These are phyloP conservation scores for Tragelaphus scriptus DNA, from an alignment of 2,113 vertebrate genomes.

Conservation along the genomic window DNA sequence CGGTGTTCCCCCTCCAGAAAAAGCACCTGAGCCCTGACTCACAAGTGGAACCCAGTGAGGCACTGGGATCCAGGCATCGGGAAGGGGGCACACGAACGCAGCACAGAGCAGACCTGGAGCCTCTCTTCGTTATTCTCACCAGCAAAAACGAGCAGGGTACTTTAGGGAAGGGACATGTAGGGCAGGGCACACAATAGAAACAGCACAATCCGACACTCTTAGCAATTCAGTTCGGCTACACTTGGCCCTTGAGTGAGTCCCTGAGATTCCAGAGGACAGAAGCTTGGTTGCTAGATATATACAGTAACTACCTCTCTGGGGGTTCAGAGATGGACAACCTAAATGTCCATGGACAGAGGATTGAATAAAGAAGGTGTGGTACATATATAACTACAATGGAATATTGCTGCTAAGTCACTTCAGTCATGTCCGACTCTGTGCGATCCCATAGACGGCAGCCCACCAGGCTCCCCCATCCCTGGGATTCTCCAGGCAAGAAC, in stretches of 20 bases:
- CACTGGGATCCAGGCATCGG: neutral
- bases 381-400: neutral
- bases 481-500: no score
- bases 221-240: rapidly evolving
- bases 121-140: neutral
- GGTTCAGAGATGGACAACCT: neutral
- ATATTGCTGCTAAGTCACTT: neutral
- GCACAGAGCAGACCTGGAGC: neutral
- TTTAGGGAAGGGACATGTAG: rapidly evolving
- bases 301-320: neutral
- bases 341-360: neutral
- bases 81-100: neutral
- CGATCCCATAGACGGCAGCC: no score
- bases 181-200: neutral
- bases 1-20: neutral
- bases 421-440: no score
- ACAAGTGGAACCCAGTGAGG: neutral
- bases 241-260: neutral
- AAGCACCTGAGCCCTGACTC: neutral
- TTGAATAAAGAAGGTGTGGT: neutral
- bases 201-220: rapidly evolving
- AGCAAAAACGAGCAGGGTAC: neutral
- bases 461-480: no score
- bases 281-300: neutral
- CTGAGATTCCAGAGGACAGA: neutral